phyloP scores from a whole-genome alignment of 2,113 vertebrate species.

The Thymallus thymallus region DNA sequence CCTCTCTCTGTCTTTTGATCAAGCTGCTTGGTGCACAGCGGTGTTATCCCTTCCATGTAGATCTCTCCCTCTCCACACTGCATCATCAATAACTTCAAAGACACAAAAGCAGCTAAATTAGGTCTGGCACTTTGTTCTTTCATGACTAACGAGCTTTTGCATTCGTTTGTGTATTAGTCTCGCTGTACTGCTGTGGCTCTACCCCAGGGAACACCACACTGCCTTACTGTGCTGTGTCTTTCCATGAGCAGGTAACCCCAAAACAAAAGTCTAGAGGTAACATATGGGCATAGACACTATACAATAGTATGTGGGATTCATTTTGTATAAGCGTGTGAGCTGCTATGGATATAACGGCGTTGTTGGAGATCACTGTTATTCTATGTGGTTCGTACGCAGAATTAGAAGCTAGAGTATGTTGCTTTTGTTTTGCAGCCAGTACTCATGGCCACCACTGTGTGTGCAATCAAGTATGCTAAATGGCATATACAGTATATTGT shows the following conservation, averaged over 20 bases:
- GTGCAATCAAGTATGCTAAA: no score
- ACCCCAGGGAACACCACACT: conserved; percentile 58
- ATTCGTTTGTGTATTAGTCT: conserved; percentile 70
- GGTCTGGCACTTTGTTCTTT: conserved; percentile 65
- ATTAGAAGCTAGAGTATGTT: no score
- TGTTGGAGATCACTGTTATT: not conserved
- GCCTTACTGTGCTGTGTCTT: conserved; percentile 45
- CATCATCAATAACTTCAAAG: conserved; percentile 73
- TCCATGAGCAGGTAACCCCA: conserved; percentile 62
- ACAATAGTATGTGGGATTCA: conserved; percentile 40
- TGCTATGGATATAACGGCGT: no score
- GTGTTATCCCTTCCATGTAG: conserved; percentile 27
- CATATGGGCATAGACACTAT: conserved; percentile 48
- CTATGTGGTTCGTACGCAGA: no score
- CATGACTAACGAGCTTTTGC: conserved; percentile 72
- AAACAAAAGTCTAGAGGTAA: conserved; percentile 54
- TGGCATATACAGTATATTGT: not conserved
- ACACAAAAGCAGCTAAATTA: conserved; percentile 73
- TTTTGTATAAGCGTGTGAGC: no score
- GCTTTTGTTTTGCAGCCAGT: no score
- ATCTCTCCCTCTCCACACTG: conserved; percentile 46
- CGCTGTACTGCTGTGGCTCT: conserved; percentile 58
- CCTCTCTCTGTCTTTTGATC: conserved; percentile 42
- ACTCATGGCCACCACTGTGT: no score
- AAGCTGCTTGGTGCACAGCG: conserved; percentile 16